Evolutionary conservation across 1,140 invertebrate species (phyloP).

Genomic region (Brachionus manjavacas): DNA sequence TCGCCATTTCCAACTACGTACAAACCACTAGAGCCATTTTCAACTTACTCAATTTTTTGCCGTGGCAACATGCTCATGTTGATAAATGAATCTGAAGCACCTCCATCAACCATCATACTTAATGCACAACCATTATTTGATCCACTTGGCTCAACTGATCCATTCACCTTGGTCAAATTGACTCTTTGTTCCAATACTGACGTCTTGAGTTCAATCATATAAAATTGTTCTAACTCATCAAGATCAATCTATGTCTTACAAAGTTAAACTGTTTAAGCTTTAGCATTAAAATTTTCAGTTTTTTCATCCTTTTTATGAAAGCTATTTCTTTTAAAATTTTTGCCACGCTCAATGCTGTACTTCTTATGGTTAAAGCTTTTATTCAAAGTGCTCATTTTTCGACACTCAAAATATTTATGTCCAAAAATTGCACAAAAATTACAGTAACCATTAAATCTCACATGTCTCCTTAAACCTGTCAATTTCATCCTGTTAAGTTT

Average conservation of each 20-base stretch:
- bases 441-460: not conserved
- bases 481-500: not conserved
- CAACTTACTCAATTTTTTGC: not conserved
- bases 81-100: not conserved
- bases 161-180: not conserved
- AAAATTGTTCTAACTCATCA: not conserved
- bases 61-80: not conserved
- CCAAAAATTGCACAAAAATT: not conserved
- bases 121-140: not conserved
- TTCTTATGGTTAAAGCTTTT: not conserved
- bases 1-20: not conserved
- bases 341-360: not conserved
- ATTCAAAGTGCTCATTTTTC: not conserved
- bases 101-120: not conserved
- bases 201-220: not conserved
- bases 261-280: not conserved
- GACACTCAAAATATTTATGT: not conserved
- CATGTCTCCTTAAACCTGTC: not conserved
- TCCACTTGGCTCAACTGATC: not conserved
- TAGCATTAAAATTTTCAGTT: not conserved
- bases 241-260: not conserved
- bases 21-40: not conserved
- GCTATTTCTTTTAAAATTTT: not conserved
- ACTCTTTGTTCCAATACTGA: not conserved
- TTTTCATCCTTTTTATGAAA: no score